These are phyloP conservation scores for Cynopterus sphinx DNA, from an alignment of 2,797 vertebrate species.

Conservation along the genomic window DNA sequence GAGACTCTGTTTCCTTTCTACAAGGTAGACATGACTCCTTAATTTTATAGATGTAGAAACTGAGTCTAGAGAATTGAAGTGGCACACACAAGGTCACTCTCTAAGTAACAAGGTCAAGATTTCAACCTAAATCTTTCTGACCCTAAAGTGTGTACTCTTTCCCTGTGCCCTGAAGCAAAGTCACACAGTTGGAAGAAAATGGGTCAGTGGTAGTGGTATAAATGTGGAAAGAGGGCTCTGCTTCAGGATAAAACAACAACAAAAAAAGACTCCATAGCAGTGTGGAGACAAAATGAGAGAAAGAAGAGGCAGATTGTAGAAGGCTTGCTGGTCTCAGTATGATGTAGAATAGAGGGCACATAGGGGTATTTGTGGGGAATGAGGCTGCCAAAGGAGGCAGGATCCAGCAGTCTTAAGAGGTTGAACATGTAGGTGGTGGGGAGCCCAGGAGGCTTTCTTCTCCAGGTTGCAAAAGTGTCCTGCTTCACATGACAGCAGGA, in stretches of 20 bases:
- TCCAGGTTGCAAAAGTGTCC: background rate
- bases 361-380: too few relatives aligned
- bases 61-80: background rate
- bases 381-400: background rate
- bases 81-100: background rate
- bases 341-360: background rate
- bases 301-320: background rate
- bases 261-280: background rate
- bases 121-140: background rate
- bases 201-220: background rate
- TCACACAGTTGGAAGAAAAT: background rate
- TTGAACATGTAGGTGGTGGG: background rate
- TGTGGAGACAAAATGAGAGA: background rate
- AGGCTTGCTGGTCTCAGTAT: too few relatives aligned
- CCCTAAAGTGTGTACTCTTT: background rate
- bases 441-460: background rate
- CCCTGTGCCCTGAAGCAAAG: background rate
- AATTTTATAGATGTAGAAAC: background rate
- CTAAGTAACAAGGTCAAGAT: background rate
- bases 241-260: background rate
- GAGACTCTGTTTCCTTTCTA: background rate
- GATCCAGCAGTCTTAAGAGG: background rate
- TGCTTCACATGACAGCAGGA: fast-evolving
- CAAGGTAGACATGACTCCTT: background rate
- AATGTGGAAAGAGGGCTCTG: background rate